A percentile compares a stretch with the other conserved stretches of the same genome.
Conservation (phyloP, 2,113 vertebrate species). For the Stegastes partitus region DNA sequence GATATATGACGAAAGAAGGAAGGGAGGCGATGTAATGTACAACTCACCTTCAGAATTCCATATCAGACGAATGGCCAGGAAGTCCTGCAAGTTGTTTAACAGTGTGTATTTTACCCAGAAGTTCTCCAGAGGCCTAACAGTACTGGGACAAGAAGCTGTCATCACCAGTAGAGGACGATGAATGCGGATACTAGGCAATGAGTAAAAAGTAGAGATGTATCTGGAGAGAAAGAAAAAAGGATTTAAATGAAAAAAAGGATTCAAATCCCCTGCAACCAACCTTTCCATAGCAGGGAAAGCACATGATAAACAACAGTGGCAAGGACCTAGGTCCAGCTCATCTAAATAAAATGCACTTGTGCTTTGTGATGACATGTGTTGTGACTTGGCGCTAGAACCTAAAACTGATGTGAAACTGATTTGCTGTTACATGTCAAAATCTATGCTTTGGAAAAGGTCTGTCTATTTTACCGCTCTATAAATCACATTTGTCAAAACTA, state of each 20-base stretch:
- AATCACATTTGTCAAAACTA: too few relatives aligned
- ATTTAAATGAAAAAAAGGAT: too few relatives aligned
- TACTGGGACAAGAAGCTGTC: constrained; percentile 89
- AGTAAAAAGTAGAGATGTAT: constrained; percentile 91
- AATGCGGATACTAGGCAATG: constrained; percentile 89
- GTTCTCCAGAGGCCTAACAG: constrained; percentile 82
- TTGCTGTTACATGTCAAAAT: too few relatives aligned
- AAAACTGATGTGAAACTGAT: too few relatives aligned
- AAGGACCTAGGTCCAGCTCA: too few relatives aligned
- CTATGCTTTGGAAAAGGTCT: too few relatives aligned
- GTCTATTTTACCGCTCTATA: too few relatives aligned
- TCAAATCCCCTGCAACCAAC: not conserved
- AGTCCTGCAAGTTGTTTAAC: constrained; percentile 93
- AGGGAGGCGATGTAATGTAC: not conserved
- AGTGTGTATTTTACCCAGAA: constrained; percentile 92
- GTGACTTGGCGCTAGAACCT: too few relatives aligned
- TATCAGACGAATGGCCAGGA: constrained; percentile 89
- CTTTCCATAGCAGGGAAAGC: not conserved
- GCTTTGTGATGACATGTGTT: too few relatives aligned
- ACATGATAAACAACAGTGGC: not conserved
- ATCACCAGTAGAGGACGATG: constrained; percentile 91
- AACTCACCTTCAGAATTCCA: constrained; percentile 88
- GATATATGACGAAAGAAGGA: too few relatives aligned
- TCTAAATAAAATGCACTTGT: too few relatives aligned
- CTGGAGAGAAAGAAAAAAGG: constrained; percentile 67